Conservation (phyloP, 92 coral and sea anemone genomes). For the Parazoanthus swiftii region DNA sequence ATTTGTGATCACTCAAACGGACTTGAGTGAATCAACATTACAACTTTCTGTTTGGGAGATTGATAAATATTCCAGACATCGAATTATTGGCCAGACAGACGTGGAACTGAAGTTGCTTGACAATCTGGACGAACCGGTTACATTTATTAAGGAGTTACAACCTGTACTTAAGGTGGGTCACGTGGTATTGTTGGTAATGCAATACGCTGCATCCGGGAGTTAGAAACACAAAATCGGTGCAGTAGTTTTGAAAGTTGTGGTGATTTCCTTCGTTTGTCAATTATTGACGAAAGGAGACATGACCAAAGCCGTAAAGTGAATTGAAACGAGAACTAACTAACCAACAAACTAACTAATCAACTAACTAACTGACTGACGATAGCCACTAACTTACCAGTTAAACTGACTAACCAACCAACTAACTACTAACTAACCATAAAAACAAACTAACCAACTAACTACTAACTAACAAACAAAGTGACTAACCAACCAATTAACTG, state of each 20-base stretch:
- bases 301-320: not conserved
- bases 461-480: too few relatives aligned
- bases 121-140: constrained; percentile 61
- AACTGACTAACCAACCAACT: too few relatives aligned
- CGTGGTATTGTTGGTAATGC: not conserved
- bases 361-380: too few relatives aligned
- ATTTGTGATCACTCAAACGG: constrained; percentile 46
- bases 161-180: constrained; percentile 58
- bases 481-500: too few relatives aligned
- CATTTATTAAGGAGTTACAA: constrained; percentile 54
- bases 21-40: constrained; percentile 52
- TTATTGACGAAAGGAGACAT: not conserved
- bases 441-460: too few relatives aligned
- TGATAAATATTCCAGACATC: constrained; percentile 75
- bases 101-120: constrained; percentile 58
- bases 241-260: too few relatives aligned
- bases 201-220: not conserved
- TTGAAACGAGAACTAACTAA: not conserved
- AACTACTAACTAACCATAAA: too few relatives aligned
- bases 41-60: constrained; percentile 73
- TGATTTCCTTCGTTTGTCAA: too few relatives aligned
- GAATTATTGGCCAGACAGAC: constrained; percentile 76
- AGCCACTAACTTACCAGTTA: too few relatives aligned
- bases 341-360: too few relatives aligned
- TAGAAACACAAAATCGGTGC: too few relatives aligned